A percentile compares a stretch with the other conserved stretches of the same genome.
phyloP scores from a whole-genome alignment of 2,113 vertebrate genomes.

The Diglossa brunneiventris region DNA sequence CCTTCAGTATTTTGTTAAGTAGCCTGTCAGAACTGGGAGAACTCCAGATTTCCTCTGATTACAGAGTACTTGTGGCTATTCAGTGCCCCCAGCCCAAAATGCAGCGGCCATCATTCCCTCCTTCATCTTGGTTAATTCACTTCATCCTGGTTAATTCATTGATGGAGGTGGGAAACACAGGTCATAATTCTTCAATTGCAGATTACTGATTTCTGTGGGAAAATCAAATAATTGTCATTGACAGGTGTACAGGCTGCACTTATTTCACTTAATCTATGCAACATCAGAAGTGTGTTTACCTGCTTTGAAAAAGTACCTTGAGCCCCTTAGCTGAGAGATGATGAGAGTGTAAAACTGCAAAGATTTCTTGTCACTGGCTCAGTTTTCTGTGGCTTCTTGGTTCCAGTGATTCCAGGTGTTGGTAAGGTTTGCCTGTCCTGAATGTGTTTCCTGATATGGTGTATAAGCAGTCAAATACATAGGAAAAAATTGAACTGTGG shows the following conservation, averaged over 20 bases:
- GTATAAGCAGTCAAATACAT: neutral
- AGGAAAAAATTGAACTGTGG: neutral
- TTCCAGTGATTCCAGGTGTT: neutral
- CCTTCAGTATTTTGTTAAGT: neutral
- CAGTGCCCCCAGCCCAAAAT: neutral
- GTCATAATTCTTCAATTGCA: neutral
- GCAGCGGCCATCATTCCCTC: fast-evolving
- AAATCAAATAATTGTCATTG: neutral
- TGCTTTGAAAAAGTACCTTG: neutral
- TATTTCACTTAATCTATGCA: neutral
- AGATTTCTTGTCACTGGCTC: neutral
- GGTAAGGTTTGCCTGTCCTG: neutral
- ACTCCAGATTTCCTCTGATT: neutral
- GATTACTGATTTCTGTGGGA: neutral
- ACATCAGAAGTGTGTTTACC: neutral
- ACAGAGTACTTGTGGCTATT: neutral
- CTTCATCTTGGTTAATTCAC: neutral
- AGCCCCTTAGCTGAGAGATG: neutral
- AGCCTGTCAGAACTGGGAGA: neutral
- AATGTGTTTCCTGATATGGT: neutral
- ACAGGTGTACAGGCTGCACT: neutral
- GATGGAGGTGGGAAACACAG: neutral
- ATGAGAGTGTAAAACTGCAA: neutral
- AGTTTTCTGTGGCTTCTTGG: neutral
- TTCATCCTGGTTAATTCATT: neutral